These are phyloP conservation scores for Orientallactaga sibirica DNA, from an alignment of 2,797 vertebrate genomes.

Conservation along the genomic window DNA sequence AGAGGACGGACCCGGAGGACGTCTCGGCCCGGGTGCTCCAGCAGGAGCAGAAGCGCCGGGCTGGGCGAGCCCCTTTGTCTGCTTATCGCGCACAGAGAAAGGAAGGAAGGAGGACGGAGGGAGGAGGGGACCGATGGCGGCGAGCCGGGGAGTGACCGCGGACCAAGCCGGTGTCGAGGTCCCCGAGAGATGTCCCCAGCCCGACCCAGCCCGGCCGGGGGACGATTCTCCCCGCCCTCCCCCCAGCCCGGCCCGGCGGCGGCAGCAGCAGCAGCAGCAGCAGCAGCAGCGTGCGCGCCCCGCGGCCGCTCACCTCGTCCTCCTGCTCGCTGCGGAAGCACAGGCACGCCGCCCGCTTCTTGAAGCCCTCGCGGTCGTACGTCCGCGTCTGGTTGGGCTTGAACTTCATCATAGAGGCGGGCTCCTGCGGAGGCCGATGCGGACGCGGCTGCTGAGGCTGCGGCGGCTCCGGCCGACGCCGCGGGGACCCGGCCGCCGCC, in stretches of 20 bases:
- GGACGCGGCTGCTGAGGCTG: slow-evolving; percentile 58
- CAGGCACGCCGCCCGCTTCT: slow-evolving; percentile 96
- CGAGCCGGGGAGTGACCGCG: neutral
- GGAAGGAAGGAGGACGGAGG: neutral
- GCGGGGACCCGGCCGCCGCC: slow-evolving; percentile 81
- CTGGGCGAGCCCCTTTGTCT: slow-evolving; percentile 77
- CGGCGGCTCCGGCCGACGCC: slow-evolving; percentile 68
- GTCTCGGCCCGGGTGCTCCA: neutral
- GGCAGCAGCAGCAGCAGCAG: neutral
- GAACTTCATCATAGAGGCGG: slow-evolving; percentile 95
- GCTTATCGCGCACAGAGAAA: neutral
- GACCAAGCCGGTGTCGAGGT: no score
- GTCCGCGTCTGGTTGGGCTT: slow-evolving; percentile 98
- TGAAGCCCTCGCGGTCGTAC: slow-evolving; percentile 97
- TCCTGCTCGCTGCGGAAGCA: slow-evolving; percentile 94
- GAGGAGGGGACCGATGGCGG: neutral
- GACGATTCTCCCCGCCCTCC: no score
- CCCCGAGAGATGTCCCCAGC: no score
- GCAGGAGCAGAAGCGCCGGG: neutral
- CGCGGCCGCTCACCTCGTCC: slow-evolving; percentile 92
- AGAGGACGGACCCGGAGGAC: neutral
- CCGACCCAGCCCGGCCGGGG: neutral
- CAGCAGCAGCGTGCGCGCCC: neutral
- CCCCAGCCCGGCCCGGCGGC: neutral
- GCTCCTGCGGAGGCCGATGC: slow-evolving; percentile 70